Conservation (phyloP, 2,888 invertebrate species). For the Autographa gamma region DNA sequence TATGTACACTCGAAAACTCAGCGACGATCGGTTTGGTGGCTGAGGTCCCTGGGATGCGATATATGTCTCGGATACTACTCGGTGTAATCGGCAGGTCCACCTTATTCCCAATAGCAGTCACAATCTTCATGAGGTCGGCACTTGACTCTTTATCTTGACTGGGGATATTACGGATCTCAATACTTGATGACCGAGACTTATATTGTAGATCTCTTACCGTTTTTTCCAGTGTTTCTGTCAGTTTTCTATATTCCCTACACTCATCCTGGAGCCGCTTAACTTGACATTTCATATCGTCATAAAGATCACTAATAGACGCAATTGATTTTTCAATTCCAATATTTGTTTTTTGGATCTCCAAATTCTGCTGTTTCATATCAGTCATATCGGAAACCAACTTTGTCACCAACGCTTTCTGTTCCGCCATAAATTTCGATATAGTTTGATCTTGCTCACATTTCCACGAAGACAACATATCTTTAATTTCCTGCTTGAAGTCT, state of each 20-base stretch:
- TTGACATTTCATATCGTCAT: slow-evolving; percentile 13
- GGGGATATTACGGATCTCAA: slow-evolving; percentile 10
- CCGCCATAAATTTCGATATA: slow-evolving; percentile 9
- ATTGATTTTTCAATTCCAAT: slow-evolving; percentile 11
- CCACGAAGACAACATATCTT: slow-evolving; percentile 11
- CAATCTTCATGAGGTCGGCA: slow-evolving; percentile 10
- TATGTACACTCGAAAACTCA: slow-evolving; percentile 7
- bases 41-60: slow-evolving; percentile 3
- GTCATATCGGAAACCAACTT: slow-evolving; percentile 10
- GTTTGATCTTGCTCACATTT: not conserved
- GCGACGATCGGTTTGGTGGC: slow-evolving; percentile 7
- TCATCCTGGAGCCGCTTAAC: slow-evolving; percentile 12
- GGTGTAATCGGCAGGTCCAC: not conserved
- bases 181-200: slow-evolving; percentile 11
- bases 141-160: not conserved
- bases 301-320: slow-evolving; percentile 5
- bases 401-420: slow-evolving; percentile 11
- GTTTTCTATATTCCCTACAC: slow-evolving; percentile 1
- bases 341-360: slow-evolving; percentile 8
- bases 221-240: slow-evolving; percentile 8
- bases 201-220: slow-evolving; percentile 13
- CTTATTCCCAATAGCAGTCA: not conserved
- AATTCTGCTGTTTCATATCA: slow-evolving; percentile 7
- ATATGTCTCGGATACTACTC: slow-evolving; percentile 9
- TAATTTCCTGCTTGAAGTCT: slow-evolving; percentile 10